phyloP scores from a whole-genome alignment of 2,113 vertebrate genomes.

The Halcyon senegalensis region DNA sequence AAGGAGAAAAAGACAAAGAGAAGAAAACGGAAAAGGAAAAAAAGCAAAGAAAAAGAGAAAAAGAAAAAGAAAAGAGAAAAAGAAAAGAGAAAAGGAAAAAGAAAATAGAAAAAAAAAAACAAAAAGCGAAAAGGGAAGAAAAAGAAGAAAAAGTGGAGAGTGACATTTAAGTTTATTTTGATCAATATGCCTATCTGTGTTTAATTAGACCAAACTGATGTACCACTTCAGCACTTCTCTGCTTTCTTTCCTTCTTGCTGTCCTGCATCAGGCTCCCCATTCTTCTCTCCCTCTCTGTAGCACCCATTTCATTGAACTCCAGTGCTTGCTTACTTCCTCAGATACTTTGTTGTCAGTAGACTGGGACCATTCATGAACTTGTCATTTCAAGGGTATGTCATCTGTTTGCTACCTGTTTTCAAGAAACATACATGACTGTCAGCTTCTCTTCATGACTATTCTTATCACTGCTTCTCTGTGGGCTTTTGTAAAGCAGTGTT shows the following conservation, averaged over 20 bases:
- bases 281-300: background rate
- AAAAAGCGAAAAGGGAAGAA: background rate
- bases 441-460: background rate
- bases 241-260: background rate
- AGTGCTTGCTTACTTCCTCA: background rate
- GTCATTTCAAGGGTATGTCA: background rate
- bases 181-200: background rate
- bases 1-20: too few species aligned
- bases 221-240: background rate
- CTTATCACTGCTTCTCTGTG: background rate
- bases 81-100: background rate
- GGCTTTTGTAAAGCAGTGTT: background rate
- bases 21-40: background rate
- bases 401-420: background rate
- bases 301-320: background rate
- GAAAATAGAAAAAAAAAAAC: background rate
- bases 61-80: background rate
- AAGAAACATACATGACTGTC: background rate
- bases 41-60: too few species aligned
- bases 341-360: background rate
- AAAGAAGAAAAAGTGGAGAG: background rate
- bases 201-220: background rate
- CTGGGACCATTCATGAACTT: background rate
- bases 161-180: background rate
- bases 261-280: background rate